Conservation (phyloP, 2,888 invertebrate species). For the Enoplolaimus lenunculus region DNA sequence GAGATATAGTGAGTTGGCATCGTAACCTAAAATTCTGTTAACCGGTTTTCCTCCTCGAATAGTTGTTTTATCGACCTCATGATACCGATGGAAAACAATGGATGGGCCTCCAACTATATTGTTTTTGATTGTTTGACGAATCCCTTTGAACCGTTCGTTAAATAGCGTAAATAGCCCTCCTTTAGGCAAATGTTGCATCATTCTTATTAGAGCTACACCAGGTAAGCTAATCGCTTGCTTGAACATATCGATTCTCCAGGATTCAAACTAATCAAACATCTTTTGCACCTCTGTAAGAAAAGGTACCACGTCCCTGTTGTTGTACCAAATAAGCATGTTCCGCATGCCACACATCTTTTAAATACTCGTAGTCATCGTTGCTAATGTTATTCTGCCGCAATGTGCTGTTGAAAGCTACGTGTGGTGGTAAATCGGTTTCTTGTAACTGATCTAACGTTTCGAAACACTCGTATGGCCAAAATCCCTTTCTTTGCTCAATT, state of each 20-base stretch:
- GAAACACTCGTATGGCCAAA: slow-evolving; percentile 9
- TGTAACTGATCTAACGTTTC: background rate
- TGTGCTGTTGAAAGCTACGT: background rate
- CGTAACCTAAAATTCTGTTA: background rate
- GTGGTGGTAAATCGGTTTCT: background rate
- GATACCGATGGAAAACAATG: slow-evolving; percentile 16
- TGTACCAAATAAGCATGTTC: slow-evolving; percentile 5
- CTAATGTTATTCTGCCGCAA: background rate
- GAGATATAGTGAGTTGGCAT: slow-evolving; percentile 4
- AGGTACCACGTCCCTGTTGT: slow-evolving; percentile 8
- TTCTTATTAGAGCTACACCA: background rate
- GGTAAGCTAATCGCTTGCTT: slow-evolving; percentile 3
- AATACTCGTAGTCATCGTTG: background rate
- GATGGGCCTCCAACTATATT: slow-evolving; percentile 11
- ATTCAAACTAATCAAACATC: slow-evolving; percentile 10
- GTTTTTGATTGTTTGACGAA: background rate
- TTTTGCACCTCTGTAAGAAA: background rate
- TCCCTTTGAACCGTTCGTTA: background rate
- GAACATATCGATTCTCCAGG: slow-evolving; percentile 3
- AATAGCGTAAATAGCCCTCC: background rate
- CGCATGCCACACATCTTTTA: background rate
- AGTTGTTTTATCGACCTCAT: background rate
- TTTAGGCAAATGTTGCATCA: background rate
- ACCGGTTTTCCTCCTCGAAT: background rate
- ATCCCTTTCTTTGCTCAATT: background rate